Percentiles rank a stretch among this genome's conserved stretches.
Conservation (phyloP, 2,888 invertebrate genomes). For the Drosophila limbata region DNA sequence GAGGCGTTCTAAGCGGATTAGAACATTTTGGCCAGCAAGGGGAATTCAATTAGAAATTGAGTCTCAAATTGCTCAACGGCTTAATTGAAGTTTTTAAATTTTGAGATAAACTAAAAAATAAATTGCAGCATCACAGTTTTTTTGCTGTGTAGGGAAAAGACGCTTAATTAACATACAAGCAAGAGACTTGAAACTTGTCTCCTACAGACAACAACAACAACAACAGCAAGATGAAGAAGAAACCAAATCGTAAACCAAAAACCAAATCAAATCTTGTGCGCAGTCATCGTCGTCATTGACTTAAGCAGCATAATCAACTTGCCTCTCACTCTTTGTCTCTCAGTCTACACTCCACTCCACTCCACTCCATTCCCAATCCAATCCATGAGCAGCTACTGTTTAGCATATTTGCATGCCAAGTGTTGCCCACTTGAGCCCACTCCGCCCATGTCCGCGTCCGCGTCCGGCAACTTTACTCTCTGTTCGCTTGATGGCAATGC, state of each 20-base stretch:
- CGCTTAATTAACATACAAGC: constrained; percentile 77
- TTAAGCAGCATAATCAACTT: constrained; percentile 81
- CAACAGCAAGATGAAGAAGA: constrained; percentile 20
- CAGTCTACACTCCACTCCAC: not conserved
- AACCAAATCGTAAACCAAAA: constrained; percentile 35
- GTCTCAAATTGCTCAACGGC: constrained; percentile 23
- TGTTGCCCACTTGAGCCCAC: constrained; percentile 72
- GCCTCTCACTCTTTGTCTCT: constrained; percentile 7
- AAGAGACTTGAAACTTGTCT: constrained; percentile 77
- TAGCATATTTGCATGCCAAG: constrained; percentile 81
- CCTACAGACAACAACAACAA: constrained; percentile 60
- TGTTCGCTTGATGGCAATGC: constrained; percentile 56
- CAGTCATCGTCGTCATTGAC: constrained; percentile 73
- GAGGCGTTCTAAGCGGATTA: constrained; percentile 65
- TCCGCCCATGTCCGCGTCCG: constrained; percentile 60
- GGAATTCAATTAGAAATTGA: constrained; percentile 14
- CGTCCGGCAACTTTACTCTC: constrained; percentile 23
- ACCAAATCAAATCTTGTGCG: constrained; percentile 70
- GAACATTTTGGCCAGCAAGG: constrained; percentile 17
- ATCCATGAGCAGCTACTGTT: constrained; percentile 53
- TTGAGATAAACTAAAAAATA: constrained; percentile 19
- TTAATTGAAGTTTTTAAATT: constrained; percentile 44
- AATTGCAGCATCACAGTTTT: constrained; percentile 65
- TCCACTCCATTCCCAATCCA: constrained; percentile 3
- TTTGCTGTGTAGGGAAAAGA: not conserved